These are phyloP conservation scores for Odontothrips loti DNA, from an alignment of 2,888 invertebrate species.

Conservation along the genomic window DNA sequence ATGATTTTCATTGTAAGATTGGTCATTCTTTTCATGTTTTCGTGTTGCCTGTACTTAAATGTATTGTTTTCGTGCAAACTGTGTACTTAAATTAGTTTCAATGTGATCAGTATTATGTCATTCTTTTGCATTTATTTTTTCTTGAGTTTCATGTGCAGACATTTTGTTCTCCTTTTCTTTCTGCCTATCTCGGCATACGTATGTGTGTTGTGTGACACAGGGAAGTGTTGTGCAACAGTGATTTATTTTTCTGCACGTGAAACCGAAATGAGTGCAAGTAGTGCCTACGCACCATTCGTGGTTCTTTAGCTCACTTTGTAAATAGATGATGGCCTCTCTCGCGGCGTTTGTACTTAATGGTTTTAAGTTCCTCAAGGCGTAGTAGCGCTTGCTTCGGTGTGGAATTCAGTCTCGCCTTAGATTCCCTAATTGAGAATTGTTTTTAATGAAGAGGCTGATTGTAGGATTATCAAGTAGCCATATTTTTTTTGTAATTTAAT, in stretches of 20 bases:
- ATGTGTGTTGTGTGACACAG: too few species aligned
- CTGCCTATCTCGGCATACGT: too few species aligned
- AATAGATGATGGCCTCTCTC: not conserved
- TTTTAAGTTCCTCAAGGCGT: constrained; percentile 11
- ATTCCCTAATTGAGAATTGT: not conserved
- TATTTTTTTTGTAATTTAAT: not conserved
- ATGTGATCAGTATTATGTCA: constrained; percentile 21
- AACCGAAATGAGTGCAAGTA: too few species aligned
- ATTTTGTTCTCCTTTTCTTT: not conserved
- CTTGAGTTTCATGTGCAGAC: not conserved
- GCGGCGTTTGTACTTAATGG: constrained; percentile 6
- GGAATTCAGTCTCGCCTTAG: not conserved
- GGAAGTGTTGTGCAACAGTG: too few species aligned
- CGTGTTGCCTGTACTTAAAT: not conserved
- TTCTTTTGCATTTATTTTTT: not conserved
- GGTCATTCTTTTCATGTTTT: not conserved
- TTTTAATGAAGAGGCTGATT: not conserved
- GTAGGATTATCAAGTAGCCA: not conserved
- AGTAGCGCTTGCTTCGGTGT: not conserved
- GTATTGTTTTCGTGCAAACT: constrained; percentile 21
- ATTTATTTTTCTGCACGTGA: too few species aligned
- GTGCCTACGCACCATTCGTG: too few species aligned
- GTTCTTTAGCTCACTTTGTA: not conserved
- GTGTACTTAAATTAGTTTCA: not conserved
- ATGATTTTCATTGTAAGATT: not conserved